Evolutionary conservation across 2,113 vertebrate genomes (phyloP).

Genomic region (Rallus limicola): DNA sequence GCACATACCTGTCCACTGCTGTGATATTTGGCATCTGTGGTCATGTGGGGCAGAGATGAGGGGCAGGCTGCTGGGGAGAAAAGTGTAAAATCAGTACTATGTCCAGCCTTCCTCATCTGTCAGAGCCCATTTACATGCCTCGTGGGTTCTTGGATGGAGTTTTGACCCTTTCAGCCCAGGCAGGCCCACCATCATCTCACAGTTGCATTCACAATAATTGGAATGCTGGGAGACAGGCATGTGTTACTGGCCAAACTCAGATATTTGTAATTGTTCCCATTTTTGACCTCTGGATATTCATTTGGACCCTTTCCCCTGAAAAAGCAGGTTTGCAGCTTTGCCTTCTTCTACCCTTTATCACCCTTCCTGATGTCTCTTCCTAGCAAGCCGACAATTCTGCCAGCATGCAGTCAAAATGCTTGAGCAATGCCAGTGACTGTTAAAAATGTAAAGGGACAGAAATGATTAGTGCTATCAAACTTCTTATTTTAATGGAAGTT

Average conservation of each 20-base stretch:
- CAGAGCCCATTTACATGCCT: background rate
- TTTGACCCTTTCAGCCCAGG: background rate
- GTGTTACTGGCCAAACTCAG: background rate
- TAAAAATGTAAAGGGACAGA: constrained; percentile 51
- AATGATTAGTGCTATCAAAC: constrained; percentile 45
- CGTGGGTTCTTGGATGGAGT: background rate
- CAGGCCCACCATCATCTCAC: background rate
- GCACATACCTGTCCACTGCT: background rate
- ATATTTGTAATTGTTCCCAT: background rate
- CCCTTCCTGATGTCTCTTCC: background rate
- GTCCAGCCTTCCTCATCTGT: background rate
- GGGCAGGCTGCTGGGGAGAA: background rate
- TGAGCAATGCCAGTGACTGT: constrained; percentile 8
- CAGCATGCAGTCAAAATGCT: background rate
- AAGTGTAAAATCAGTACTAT: background rate
- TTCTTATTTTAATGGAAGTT: constrained; percentile 53
- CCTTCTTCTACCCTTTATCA: background rate
- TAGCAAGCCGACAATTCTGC: background rate
- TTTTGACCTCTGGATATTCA: constrained; percentile 4
- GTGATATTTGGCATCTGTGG: background rate
- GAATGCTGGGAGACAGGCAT: background rate
- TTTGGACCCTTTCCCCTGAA: background rate
- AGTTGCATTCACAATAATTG: background rate
- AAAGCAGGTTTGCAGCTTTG: background rate
- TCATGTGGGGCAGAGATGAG: accelerated